Evolutionary conservation across 35 echinoderm and acorn worm species (phyloP), one percentile per base, ranked within the genome.

Genomic region (Holothuria glaberrima): DNA sequence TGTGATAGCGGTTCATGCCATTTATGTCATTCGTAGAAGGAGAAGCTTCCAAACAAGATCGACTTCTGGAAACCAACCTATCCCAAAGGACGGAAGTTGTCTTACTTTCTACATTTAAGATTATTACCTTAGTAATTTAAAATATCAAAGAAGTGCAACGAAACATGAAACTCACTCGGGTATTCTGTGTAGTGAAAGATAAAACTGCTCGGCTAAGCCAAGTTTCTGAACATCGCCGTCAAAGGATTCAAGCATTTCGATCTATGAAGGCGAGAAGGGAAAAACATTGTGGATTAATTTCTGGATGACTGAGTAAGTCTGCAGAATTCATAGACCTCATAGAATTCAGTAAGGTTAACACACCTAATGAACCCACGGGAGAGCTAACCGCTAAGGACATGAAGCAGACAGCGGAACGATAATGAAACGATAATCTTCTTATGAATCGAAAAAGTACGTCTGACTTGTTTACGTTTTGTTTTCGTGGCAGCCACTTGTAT

Each of bases 201-300:
- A 93, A 70, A 99, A 99, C 52, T 92, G 90, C 74, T 99, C 97
- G 45, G 93, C 97, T 22, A 90, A 82, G 30, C 91, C 97, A 27
- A 99, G 82, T 48, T 94, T 99, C 9, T 71, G 41, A 0, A 46
- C 16, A 59, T 99, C 93, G n/a, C 97, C 97, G 66, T 99, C 91
- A 75, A 99, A 99, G 18, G 93, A 91, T 5, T 89, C 60, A n/a
- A 99, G 35, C 76, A 92, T 91, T 57, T 99, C 97, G 77, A 99
- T 89, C 97, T 99, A 58, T 58, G 12, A 19, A 77, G 74, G 21
- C 69, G 64, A 12, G 71, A 75, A 65, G 82, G 75, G 19, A 59
- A 58, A 67, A n/a, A 87, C 17, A 38, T 26, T 30, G 48, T 30
- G 36, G 36, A 73, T 57, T 9, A 13, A 17, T 69, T 33, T 26